Conservation (phyloP, 2,113 vertebrate species). For the Megaceryle torquata region DNA sequence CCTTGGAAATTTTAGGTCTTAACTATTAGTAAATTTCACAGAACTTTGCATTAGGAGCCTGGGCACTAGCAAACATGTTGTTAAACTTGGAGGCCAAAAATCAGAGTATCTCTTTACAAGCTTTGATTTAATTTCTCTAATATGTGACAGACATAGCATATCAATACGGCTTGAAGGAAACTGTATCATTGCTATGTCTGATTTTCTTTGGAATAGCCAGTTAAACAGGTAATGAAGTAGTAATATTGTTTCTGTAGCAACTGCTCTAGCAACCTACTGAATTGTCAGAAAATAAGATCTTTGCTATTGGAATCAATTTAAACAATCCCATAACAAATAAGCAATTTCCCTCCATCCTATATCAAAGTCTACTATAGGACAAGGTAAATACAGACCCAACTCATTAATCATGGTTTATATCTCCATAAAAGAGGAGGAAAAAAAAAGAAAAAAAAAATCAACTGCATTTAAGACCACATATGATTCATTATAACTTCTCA, state of each 20-base stretch:
- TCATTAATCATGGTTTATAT: background rate
- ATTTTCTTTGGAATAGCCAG: background rate
- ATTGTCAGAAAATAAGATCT: background rate
- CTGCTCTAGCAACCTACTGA: background rate
- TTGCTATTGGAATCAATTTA: background rate
- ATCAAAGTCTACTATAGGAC: background rate
- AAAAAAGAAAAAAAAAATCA: background rate
- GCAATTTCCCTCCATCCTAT: background rate
- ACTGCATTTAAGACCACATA: background rate
- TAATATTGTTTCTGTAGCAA: background rate
- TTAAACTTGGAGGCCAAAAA: background rate
- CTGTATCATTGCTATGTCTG: background rate
- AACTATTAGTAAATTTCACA: background rate
- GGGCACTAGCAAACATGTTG: background rate
- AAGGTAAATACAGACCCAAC: background rate
- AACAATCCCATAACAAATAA: background rate
- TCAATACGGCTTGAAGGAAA: background rate
- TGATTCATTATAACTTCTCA: background rate
- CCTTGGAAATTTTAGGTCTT: background rate
- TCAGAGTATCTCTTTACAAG: background rate
- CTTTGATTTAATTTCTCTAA: background rate
- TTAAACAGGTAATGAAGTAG: background rate
- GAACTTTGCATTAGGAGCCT: background rate
- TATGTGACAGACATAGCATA: background rate
- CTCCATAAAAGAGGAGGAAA: background rate